Evolutionary conservation across 1,140 invertebrate species (phyloP), one percentile per base, ranked within the genome.

Genomic region (Bradysia coprophila): DNA sequence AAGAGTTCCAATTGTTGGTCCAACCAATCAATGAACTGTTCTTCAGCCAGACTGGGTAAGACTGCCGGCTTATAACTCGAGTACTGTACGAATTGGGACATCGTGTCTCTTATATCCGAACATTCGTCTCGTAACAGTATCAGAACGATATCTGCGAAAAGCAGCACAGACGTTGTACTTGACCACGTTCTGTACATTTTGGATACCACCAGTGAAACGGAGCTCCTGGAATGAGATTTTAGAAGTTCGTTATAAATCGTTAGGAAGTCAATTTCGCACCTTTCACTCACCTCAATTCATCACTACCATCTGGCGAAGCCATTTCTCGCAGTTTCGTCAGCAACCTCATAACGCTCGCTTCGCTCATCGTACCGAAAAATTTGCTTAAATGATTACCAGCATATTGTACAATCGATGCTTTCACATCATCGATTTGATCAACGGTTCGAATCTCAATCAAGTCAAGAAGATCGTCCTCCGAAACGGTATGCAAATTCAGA

Each of bases 101-200:
- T 50, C 11, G 41, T 31, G 23, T 59, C 47, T 3, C 57, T 45
- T 43, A 59, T 49, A 36, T 48, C 46, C 21, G 46, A 48, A 16
- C 50, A 50, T 40, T 60, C 57, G 23, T 60, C 57, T 5, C 50
- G 42, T n/a, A 59, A 45, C 20, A 59, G 44, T 9, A 48, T 42
- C 16, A 60, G 34, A 9, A 57, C 44, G 2, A 57, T 37, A 0
- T 47, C 42, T 5, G 43, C 41, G 31, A 45, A 56, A 9, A 21
- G 24, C 2, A 42, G 16, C 3, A 11, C 20, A 16, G 13, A 20
- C 15, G 11, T n/a, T 43, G 20, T 3, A 28, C 8, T 19, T 38
- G 10, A 32, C 20, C 18, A 28, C 21, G 2, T 31, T 13, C 15
- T 5, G 5, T 38, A 23, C 36, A 20, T 15, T n/a, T 20, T 6